Conservation (phyloP, 2,113 vertebrate genomes). For the Microtus ochrogaster region DNA sequence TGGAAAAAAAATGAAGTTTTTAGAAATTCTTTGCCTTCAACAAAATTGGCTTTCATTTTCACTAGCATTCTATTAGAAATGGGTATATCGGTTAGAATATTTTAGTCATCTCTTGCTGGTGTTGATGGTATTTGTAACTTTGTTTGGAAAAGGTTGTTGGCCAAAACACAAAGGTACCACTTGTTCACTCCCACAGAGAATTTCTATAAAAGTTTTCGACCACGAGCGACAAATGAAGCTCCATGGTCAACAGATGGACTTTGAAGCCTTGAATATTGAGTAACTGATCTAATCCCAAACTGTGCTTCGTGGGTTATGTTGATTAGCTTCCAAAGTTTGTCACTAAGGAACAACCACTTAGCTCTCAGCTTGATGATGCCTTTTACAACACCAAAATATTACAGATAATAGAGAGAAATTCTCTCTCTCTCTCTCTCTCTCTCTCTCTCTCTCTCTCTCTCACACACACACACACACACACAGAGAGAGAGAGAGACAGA, state of each 20-base stretch:
- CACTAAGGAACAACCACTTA: neutral
- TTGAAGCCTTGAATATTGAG: constrained; percentile 28
- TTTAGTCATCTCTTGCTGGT: constrained; percentile 3
- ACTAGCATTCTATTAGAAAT: neutral
- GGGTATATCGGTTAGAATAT: neutral
- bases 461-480: neutral
- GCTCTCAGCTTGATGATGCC: neutral
- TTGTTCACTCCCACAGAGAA: neutral
- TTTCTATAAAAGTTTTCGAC: constrained; percentile 33
- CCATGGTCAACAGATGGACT: neutral
- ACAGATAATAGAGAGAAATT: neutral
- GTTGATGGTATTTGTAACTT: neutral
- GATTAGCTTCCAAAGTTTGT: constrained; percentile 54
- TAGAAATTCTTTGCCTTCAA: neutral
- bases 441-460: too few species aligned
- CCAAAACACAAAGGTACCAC: constrained; percentile 5
- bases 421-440: neutral
- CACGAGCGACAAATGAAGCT: constrained; percentile 56
- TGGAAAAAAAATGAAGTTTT: neutral
- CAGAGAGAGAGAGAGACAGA: too few species aligned
- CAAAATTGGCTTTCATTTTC: neutral
- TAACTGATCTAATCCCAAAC: constrained; percentile 7
- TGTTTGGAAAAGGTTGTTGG: neutral
- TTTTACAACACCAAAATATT: constrained; percentile 48
- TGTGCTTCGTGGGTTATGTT: neutral